phyloP scores from a whole-genome alignment of 2,113 vertebrate species.

The Pachycephala philippinensis region DNA sequence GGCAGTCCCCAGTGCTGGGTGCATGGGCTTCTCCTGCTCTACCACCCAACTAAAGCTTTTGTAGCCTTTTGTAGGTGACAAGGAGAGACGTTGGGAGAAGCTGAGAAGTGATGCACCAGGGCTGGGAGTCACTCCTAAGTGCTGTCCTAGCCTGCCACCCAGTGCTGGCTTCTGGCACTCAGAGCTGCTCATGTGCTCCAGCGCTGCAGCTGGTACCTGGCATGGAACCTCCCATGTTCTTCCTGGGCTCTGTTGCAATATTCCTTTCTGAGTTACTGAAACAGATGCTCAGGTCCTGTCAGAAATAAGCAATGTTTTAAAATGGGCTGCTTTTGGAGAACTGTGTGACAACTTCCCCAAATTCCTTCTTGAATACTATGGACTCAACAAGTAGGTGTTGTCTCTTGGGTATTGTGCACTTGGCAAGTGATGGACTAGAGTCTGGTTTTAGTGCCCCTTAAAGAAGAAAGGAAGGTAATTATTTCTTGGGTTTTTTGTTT shows the following conservation, averaged over 20 bases:
- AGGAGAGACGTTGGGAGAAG: slow-evolving; percentile 8
- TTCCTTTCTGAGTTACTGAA: neutral
- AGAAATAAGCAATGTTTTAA: neutral
- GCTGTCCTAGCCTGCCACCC: slow-evolving; percentile 74
- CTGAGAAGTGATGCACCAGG: neutral
- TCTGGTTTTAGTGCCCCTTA: neutral
- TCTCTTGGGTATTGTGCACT: neutral
- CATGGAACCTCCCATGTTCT: neutral
- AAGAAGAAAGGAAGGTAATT: neutral
- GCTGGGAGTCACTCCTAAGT: neutral
- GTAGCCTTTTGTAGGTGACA: slow-evolving; percentile 23
- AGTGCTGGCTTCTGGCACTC: slow-evolving; percentile 49
- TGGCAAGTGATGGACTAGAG: neutral
- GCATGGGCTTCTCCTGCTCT: neutral
- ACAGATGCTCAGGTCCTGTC: neutral
- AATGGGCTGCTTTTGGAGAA: neutral
- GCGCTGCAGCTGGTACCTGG: neutral
- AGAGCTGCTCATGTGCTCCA: neutral
- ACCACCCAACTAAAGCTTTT: slow-evolving; percentile 38
- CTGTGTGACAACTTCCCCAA: neutral
- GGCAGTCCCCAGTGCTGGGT: neutral
- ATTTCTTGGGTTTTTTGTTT: neutral
- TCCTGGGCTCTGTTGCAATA: neutral
- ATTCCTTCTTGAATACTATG: neutral
- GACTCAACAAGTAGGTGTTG: neutral